Evolutionary conservation across 1,140 invertebrate species (phyloP), one percentile per base, ranked within the genome.

Genomic region (Hycleus cichorii): DNA sequence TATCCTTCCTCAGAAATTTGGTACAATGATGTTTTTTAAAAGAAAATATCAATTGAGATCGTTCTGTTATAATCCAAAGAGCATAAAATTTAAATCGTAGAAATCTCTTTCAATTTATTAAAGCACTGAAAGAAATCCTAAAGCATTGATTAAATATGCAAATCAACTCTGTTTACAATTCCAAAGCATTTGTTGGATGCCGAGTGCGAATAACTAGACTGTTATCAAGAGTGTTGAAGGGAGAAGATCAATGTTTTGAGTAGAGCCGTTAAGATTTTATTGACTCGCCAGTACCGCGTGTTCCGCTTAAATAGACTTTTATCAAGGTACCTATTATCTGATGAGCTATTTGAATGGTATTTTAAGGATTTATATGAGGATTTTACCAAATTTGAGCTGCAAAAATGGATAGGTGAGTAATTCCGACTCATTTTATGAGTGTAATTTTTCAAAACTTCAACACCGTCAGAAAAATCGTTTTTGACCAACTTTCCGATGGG

Each of bases 161-260:
- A 63, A 63, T 63, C 52, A 53, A 48, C 32, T 48, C 53, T 59
- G 60, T 59, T 63, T 63, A 63, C 57, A 63, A 56, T 63, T 57
- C 57, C 44, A 43, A 46, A 43, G 57, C 60, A 63, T 59, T 63
- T 56, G 57, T 59, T 51, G 57, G 52, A 59, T 56, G 52, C 38
- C 51, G 46, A 55, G 49, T 43, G 48, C 48, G 57, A 49, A 59
- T 63, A 63, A 63, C 52, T 63, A 59, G 47, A 57, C 55, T 63
- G 57, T 63, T 63, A 63, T 59, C 57, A 52, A 47, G 3, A 46
- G 45, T 59, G 57, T 63, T 49, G 51, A 12, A 42, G 51, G 49
- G 51, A 46, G 40, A 42, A 42, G 40, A 11, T 42, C 40, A n/a
- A 42, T 42, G 40, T 42, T 42, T 42, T n/a, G 40, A n/a, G 40